These are phyloP conservation scores for Germaria angustata DNA, from an alignment of 2,888 invertebrate genomes.

Conservation along the genomic window DNA sequence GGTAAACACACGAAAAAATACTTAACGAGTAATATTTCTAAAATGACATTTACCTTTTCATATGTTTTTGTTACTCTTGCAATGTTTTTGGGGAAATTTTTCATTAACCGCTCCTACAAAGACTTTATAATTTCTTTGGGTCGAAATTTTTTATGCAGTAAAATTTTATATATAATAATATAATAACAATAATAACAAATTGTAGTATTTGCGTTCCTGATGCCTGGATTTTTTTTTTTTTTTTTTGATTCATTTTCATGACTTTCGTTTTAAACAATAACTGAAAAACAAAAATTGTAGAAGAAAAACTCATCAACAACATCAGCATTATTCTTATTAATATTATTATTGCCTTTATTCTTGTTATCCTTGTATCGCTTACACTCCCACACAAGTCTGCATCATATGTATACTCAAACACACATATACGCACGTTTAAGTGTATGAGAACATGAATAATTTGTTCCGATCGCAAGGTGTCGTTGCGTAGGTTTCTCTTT, in stretches of 20 bases:
- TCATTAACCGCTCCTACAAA: too few relatives aligned
- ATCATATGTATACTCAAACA: background rate
- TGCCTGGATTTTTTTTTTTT: background rate
- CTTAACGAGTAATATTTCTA: too few relatives aligned
- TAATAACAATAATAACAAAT: too few relatives aligned
- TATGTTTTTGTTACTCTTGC: too few relatives aligned
- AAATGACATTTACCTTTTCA: too few relatives aligned
- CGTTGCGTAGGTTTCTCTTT: conserved; percentile 1
- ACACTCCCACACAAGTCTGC: background rate
- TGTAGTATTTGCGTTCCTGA: too few relatives aligned
- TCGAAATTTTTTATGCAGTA: too few relatives aligned
- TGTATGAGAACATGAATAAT: conserved; percentile 19
- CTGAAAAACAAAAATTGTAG: background rate
- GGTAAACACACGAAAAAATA: too few relatives aligned
- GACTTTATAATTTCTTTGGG: too few relatives aligned
- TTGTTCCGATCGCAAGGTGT: conserved; percentile 25
- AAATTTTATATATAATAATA: too few relatives aligned
- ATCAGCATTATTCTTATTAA: conserved; percentile 40
- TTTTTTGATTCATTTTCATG: background rate
- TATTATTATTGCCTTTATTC: conserved; percentile 14
- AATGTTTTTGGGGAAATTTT: too few relatives aligned
- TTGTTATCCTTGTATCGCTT: conserved; percentile 9
- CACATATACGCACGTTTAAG: background rate
- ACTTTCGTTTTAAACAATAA: background rate
- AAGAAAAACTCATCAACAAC: conserved; percentile 22